phyloP scores from a whole-genome alignment of 1,140 invertebrate species.

The Bilobella aurantiaca region DNA sequence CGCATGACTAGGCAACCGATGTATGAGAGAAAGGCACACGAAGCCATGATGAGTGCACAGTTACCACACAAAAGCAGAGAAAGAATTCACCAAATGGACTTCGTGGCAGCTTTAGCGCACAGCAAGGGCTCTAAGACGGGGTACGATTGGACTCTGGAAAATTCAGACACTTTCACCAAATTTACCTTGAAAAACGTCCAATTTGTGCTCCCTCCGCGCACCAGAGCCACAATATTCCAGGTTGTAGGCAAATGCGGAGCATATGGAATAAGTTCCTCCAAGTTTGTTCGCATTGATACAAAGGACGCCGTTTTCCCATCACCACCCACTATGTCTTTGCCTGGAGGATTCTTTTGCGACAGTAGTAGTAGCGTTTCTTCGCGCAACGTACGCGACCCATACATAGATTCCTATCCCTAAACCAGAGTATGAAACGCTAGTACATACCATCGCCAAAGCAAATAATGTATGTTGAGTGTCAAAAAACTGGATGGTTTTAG shows the following conservation, averaged over 20 bases:
- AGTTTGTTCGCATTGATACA: not conserved
- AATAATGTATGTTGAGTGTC: too few species aligned
- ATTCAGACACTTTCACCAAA: not conserved
- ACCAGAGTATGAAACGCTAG: too few species aligned
- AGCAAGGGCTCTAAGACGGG: not conserved
- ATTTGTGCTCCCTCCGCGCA: not conserved
- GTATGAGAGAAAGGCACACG: not conserved
- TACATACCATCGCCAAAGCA: too few species aligned
- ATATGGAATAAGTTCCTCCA: not conserved
- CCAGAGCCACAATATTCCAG: not conserved
- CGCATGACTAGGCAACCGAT: not conserved
- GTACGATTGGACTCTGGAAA: not conserved
- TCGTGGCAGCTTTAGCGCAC: not conserved
- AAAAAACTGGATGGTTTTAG: too few species aligned
- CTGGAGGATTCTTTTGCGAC: too few species aligned
- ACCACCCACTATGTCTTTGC: too few species aligned
- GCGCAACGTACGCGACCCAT: too few species aligned
- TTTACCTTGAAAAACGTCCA: not conserved
- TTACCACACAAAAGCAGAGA: too few species aligned
- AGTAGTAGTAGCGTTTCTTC: too few species aligned
- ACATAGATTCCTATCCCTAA: too few species aligned
- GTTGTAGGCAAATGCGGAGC: not conserved
- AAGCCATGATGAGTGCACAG: not conserved
- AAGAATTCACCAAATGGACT: not conserved
- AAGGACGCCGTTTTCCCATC: too few species aligned